These are phyloP conservation scores for Grantiella picta DNA, from an alignment of 2,113 vertebrate species.

Conservation along the genomic window DNA sequence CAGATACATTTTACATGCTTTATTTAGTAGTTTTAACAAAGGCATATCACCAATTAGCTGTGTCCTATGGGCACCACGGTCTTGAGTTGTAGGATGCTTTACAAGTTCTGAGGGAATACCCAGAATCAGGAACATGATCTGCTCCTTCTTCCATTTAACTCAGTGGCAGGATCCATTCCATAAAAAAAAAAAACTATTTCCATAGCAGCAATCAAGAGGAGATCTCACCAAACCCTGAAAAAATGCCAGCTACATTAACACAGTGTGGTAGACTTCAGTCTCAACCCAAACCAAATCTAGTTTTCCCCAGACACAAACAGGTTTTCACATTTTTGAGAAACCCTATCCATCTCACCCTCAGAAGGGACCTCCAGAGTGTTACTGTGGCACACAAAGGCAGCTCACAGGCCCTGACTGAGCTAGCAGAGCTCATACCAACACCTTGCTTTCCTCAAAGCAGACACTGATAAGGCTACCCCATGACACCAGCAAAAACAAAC, in stretches of 20 bases:
- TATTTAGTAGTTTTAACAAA: background rate
- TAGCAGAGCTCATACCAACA: background rate
- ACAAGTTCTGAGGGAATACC: background rate
- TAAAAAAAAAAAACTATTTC: background rate
- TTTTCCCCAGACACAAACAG: background rate
- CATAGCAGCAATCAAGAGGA: background rate
- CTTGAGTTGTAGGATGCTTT: background rate
- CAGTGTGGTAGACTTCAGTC: background rate
- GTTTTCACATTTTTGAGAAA: background rate
- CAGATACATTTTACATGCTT: background rate
- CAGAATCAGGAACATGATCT: background rate
- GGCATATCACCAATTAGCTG: background rate
- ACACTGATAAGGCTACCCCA: background rate
- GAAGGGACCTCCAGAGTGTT: background rate
- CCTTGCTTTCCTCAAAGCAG: background rate
- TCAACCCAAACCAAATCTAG: background rate
- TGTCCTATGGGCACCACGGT: background rate
- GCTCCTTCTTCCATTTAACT: background rate
- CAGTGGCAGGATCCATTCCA: background rate
- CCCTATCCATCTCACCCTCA: rapidly evolving
- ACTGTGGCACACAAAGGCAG: background rate
- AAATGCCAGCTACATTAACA: background rate
- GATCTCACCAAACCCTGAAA: background rate
- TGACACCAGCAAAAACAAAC: background rate
- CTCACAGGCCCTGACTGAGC: background rate